Percentiles rank a stretch among this genome's conserved stretches.
These are phyloP conservation scores for Marisa cornuarietis DNA, from an alignment of 1,140 invertebrate genomes.

Conservation along the genomic window DNA sequence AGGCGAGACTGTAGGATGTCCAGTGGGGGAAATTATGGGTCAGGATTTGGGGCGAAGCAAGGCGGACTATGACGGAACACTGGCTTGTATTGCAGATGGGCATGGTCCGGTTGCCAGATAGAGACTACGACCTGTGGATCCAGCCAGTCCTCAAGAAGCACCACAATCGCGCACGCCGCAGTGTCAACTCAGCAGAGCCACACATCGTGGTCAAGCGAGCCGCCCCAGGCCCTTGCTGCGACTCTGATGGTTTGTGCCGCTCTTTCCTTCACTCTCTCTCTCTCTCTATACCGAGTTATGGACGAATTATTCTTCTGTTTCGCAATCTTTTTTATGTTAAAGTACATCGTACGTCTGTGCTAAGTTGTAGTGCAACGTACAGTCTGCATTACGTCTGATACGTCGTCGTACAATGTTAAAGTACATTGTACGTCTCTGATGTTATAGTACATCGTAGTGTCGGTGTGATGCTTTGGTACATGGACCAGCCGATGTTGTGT, in stretches of 20 bases:
- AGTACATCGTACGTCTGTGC: neutral
- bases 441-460: too few species aligned
- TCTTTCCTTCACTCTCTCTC: too few species aligned
- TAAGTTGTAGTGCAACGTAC: neutral
- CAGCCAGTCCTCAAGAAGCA: slow-evolving; percentile 36
- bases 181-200: neutral
- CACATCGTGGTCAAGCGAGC: slow-evolving; percentile 34
- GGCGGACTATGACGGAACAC: neutral
- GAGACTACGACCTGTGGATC: slow-evolving; percentile 41
- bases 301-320: neutral
- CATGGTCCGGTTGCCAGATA: slow-evolving; percentile 28
- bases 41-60: neutral
- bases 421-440: neutral
- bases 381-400: neutral
- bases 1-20: too few species aligned
- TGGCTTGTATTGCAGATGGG: slow-evolving; percentile 34
- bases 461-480: too few species aligned
- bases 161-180: neutral
- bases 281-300: too few species aligned
- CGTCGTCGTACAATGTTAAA: neutral
- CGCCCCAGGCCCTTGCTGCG: neutral
- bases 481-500: too few species aligned
- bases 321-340: neutral
- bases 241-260: neutral
- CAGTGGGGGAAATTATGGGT: too few species aligned